Evolutionary conservation across 2,113 vertebrate genomes (phyloP), one percentile per base, ranked within the genome.

Genomic region (Oenanthe oenanthe): DNA sequence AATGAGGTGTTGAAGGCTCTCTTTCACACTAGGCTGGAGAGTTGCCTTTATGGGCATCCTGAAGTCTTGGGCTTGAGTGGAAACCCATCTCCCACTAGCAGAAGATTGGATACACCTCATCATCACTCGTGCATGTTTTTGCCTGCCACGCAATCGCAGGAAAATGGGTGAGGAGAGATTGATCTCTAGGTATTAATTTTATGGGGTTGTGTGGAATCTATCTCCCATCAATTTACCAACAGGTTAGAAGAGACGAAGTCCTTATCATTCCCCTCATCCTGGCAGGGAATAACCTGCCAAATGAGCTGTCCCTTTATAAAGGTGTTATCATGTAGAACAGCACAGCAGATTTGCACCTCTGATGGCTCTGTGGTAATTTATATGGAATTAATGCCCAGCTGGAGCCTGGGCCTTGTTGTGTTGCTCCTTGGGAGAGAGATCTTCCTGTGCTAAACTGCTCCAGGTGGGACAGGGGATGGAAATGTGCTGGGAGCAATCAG

Each of bases 221-320:
- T 68, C 61, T 86, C 14, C 25, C 32, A 54, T 91, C 88, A 75
- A 74, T 94, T 88, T 58, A 38, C 51, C 48, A n/a, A 28, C 4
- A 20, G 10, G 54, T 90, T 80, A 91, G 70, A 88, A 88, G 67
- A 94, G 22, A 42, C 28, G 5, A 22, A 20, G 32, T 54, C 53
- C 81, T 85, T 93, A 78, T 68, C 81, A 48, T 85, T 89, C 38
- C 43, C 51, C 45, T 73, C 43, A 43, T 81, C 13, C 17, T 61
- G 92, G 74, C 85, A 89, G 45, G 93, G 86, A 96, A 95, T 88
- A 86, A 95, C 53, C 91, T 87, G 76, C 67, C 81, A 85, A 83
- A 80, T 47, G 78, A 96, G 66, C 90, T 92, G 21, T 89, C 34
- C 61, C 56, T 93, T 87, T 92, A 73, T 86, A 68, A 92, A 53